Evolutionary conservation across 2,888 invertebrate species (phyloP), one percentile per base, ranked within the genome.

Genomic region (Nowickia ferox): DNA sequence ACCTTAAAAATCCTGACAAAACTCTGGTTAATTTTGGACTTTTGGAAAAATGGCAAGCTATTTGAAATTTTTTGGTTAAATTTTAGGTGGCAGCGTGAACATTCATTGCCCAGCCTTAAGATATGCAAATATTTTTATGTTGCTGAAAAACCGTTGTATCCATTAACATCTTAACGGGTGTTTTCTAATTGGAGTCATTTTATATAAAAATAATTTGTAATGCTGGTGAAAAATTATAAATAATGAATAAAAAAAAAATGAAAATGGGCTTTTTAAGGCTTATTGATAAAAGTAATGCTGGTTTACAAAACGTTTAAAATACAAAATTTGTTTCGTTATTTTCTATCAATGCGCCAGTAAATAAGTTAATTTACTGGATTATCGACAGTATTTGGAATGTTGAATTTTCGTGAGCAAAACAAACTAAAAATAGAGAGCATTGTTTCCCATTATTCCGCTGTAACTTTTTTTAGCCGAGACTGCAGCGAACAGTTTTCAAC

Each of bases 401-500:
- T 30, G 9, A 13, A 42, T 15, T 38, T 42, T 42, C 10, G 9
- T 51, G 6, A n/a, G 9, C 46, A 46, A 65, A 46, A 30, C 30
- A 30, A 30, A 30, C 30, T 30, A 30, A 6, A 30, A 30, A 6
- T 30, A 15, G 10, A 30, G 10, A 66, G 51, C 1, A 11, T 15
- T n/a, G 11, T 1, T 65, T 46, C 9, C 46, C 5, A 9, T 9
- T 38, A 48, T 51, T 2, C 48, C 15, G 10, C 10, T 75, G 68
- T 44, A 83, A 75, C 79, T 77, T 81, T 86, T 76, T 61, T 63
- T 6, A 48, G 44, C 75, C 44, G 15, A 51, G 61, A 30, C 44
- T 74, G 15, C 30, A 85, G 61, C 57, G 59, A 72, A 76, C 84
- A 88, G 88, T 88, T 87, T 85, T 83, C 84, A 87, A 75, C 78